These are phyloP conservation scores for Isurus oxyrinchus DNA, from an alignment of 2,113 vertebrate genomes.

Conservation along the genomic window DNA sequence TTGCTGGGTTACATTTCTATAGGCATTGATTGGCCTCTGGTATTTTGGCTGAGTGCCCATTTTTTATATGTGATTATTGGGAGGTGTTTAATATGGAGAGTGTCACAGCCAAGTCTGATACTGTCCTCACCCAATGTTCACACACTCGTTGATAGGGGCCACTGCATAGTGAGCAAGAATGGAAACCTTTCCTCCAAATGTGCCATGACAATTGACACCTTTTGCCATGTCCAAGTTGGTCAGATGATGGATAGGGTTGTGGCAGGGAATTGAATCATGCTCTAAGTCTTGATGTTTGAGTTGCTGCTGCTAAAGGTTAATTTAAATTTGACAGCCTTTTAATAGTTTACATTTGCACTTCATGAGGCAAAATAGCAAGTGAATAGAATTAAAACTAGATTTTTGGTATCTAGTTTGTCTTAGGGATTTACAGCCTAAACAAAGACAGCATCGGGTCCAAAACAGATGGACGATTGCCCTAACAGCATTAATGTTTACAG, in stretches of 20 bases:
- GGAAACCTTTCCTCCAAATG: background rate
- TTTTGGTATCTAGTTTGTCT: too few relatives aligned
- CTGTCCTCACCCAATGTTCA: background rate
- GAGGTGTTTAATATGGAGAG: background rate
- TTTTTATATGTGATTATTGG: background rate
- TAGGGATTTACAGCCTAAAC: too few relatives aligned
- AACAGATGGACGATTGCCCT: too few relatives aligned
- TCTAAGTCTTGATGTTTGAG: background rate
- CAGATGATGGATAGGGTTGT: background rate
- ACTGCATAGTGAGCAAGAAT: background rate
- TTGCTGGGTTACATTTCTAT: background rate
- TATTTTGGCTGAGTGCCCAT: background rate
- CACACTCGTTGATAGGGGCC: background rate
- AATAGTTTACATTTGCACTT: background rate
- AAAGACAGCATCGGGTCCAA: too few relatives aligned
- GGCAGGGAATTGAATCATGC: background rate
- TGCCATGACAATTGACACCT: background rate
- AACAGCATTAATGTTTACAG: too few relatives aligned
- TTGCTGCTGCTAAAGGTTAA: background rate
- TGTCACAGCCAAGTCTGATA: background rate
- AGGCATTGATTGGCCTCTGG: background rate
- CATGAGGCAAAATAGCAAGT: background rate
- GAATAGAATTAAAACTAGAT: background rate
- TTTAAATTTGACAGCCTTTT: constrained; percentile 7
- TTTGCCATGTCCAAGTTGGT: background rate